A percentile compares a stretch with the other conserved stretches of the same genome.
phyloP scores from a whole-genome alignment of 2,888 invertebrate species.

The Eupithecia exiguata region DNA sequence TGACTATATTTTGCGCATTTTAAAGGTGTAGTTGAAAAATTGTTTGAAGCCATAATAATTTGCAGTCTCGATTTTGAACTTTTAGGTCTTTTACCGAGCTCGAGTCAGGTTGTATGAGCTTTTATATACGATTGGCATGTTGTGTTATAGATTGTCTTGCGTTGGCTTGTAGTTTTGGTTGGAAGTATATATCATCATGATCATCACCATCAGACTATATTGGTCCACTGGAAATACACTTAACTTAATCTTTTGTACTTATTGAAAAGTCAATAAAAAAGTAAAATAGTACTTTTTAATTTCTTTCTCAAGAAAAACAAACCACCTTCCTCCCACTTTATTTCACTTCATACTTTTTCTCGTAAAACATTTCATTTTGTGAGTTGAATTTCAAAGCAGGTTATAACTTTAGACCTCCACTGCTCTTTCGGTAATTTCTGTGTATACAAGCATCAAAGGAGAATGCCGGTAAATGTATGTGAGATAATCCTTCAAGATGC shows the following conservation, averaged over 20 bases:
- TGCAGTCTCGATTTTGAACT: too few species aligned
- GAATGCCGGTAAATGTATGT: slow-evolving; percentile 65
- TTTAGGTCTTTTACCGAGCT: too few species aligned
- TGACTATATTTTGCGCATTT: slow-evolving; percentile 55
- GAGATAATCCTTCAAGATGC: slow-evolving; percentile 57
- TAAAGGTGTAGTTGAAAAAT: slow-evolving; percentile 33
- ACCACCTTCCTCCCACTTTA: neutral
- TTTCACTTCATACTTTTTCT: slow-evolving; percentile 12
- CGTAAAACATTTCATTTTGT: slow-evolving; percentile 20
- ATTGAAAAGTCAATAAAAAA: too few species aligned
- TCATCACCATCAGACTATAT: too few species aligned
- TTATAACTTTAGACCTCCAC: slow-evolving; percentile 20
- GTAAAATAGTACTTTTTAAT: too few species aligned
- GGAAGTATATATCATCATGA: too few species aligned
- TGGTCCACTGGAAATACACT: too few species aligned
- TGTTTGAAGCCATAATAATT: neutral
- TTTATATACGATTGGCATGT: too few species aligned
- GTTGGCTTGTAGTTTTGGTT: too few species aligned
- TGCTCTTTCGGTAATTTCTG: slow-evolving; percentile 32
- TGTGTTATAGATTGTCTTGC: too few species aligned
- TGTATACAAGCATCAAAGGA: slow-evolving; percentile 50
- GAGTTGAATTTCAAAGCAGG: slow-evolving; percentile 25
- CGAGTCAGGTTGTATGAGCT: too few species aligned
- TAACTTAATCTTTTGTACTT: too few species aligned
- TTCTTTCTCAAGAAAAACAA: neutral